Conservation (phyloP, 2,113 vertebrate species). For the Pholis gunnellus region DNA sequence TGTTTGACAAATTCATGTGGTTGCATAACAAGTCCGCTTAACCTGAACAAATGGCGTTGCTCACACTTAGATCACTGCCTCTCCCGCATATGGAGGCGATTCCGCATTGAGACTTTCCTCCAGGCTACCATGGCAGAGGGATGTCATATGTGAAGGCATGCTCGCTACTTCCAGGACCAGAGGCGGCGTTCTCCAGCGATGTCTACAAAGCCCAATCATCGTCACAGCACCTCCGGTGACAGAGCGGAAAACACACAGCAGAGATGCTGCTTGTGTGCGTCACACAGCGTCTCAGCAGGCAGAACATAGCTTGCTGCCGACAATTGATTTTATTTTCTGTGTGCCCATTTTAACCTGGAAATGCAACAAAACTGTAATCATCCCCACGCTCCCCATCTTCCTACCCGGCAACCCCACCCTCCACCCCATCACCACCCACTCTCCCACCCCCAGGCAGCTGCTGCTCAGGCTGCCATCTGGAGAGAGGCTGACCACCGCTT, state of each 20-base stretch:
- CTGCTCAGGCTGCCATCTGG: constrained; percentile 82
- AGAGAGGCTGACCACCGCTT: constrained; percentile 81
- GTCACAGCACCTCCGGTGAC: constrained; percentile 53
- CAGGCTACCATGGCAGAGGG: constrained; percentile 37
- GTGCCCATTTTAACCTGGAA: constrained; percentile 77
- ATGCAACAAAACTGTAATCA: constrained; percentile 75
- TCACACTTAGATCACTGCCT: constrained; percentile 53
- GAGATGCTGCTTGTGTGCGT: constrained; percentile 32
- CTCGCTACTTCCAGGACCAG: constrained; percentile 54
- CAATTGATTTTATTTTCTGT: constrained; percentile 77
- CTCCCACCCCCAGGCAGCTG: constrained; percentile 75
- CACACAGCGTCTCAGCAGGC: constrained; percentile 48
- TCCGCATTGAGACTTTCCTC: constrained; percentile 42
- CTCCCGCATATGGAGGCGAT: constrained; percentile 38
- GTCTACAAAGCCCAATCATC: constrained; percentile 49
- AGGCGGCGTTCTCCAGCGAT: constrained; percentile 37
- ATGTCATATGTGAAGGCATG: constrained; percentile 47
- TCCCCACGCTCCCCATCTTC: constrained; percentile 48
- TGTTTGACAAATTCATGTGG: constrained; percentile 43
- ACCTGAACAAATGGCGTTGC: constrained; percentile 56
- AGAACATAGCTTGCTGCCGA: constrained; percentile 40
- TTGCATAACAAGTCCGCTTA: constrained; percentile 63
- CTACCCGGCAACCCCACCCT: not conserved
- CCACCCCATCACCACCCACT: constrained; percentile 25
- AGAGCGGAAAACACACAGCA: constrained; percentile 40